Base-by-base conservation (phyloP, 2,888 invertebrate genomes). In the Ecliptopera silaceata region DNA sequence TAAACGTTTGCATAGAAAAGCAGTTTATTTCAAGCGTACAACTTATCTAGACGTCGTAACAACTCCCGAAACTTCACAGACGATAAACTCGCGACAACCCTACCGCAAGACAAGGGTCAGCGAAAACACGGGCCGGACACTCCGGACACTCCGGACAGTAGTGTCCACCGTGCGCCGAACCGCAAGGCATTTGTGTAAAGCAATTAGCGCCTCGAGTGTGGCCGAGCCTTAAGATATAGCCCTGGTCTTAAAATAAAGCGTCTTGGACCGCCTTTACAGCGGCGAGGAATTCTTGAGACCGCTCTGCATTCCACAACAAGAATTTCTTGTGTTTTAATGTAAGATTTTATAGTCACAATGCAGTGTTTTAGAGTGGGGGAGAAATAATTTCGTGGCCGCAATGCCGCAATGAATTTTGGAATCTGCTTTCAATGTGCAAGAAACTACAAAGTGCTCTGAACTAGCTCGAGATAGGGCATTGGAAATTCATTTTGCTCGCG, bases 151-250 rank as follows among this genome's bases (percentile, higher is more conserved):
- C 66, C 68, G 74, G 75, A 71, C 75, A 71, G 69, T 68, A 61
- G 64, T 62, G 61, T 64, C 71, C 69, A 67, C 68, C 64, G 66
- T 68, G 69, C 71, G 65, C 69, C 64, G 65, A 63, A 73, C 74
- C 75, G 74, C 72, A 74, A 72, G 79, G 83, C 80, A 85, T 85
- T 79, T 81, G 82, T 79, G 81, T 86, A 84, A 84, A 84, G 86
- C 86, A 86, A 88, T 88, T 87, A 89, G 80, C 84, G 81, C 79
- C 72, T 80, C 74, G 83, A 86, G 84, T 84, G 82, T 82, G 80
- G 78, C 74, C 72, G 64, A 69, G 68, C 69, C 79, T 72, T 74
- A 74, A 81, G 80, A 79, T 74, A 62, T 64, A 59, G 51, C 55
- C 65, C 60, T 50, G 54, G 48, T 32, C 56, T 50, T 59, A 54